Base-by-base conservation (phyloP, 2,113 vertebrate species). In the Falco punctatus region DNA sequence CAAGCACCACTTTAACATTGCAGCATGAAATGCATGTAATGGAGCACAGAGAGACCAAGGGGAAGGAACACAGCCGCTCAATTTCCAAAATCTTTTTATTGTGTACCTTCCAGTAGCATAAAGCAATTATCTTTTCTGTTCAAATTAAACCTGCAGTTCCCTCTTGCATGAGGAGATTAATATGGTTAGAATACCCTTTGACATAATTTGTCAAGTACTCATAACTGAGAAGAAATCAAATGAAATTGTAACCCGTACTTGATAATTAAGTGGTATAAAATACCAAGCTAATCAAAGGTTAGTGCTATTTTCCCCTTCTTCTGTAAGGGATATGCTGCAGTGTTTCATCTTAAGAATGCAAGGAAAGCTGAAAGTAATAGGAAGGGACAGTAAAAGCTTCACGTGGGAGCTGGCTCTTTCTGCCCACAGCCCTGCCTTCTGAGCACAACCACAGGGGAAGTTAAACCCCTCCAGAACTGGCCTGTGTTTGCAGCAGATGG, bases 91-190 rank as follows among this genome's bases (percentile, higher is more conserved):
- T 49, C 44, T 59, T 49, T 75, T 66, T 69, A 42, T 18, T 21
- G 6, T 40, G 59, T 44, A 1, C 90, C 35, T 87, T 84, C 48
- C 44, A 49, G 27, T 15, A 48, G 40, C 54, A 38, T 16, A 71
- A 59, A 49, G 81, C 87, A 93, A 70, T 96, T 92, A 87, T 42
- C 83, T 70, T 32, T 32, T 38, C 69, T 81, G 88, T 93, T 92
- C 86, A 92, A 93, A 54, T 94, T 93, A 89, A 96, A 95, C 95
- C 77, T 88, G 88, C 72, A 59, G 48, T 83, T 91, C 91, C 51
- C 86, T 91, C 77, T 62, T 33, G 38, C 33, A 6, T 5, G 69
- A 59, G 66, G 70, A 75, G 35, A 52, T 95, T 48, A 52, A 67
- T 86, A 1, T 9, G 30, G 26, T 64, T 46, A 51, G 62, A 73